phyloP scores from a whole-genome alignment of 2,113 vertebrate genomes.

The Amazona guildingii region DNA sequence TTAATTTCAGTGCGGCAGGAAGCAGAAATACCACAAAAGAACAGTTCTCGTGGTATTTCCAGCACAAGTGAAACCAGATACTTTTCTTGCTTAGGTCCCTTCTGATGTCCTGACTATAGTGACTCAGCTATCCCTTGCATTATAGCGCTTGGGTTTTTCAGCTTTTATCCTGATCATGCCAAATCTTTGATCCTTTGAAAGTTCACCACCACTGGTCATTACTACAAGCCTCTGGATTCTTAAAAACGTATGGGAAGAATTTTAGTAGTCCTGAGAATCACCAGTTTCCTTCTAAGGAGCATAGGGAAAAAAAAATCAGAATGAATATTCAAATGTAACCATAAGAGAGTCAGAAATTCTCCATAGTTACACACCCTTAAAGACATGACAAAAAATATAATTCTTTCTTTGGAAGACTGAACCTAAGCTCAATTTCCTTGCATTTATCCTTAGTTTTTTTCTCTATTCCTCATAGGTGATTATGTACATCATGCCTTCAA shows the following conservation, averaged over 20 bases:
- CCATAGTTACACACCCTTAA: background rate
- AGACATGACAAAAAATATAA: background rate
- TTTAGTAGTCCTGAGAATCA: background rate
- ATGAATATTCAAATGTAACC: background rate
- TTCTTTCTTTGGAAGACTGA: background rate
- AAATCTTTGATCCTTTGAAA: conserved; percentile 33
- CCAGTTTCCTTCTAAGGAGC: background rate
- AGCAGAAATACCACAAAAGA: conserved; percentile 26
- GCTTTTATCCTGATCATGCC: background rate
- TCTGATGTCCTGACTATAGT: background rate
- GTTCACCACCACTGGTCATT: background rate
- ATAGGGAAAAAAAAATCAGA: background rate
- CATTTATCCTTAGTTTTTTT: background rate
- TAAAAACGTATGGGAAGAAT: background rate
- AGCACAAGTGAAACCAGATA: background rate
- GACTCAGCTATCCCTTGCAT: background rate
- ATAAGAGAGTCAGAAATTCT: background rate
- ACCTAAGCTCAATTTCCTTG: background rate
- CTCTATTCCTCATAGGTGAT: background rate
- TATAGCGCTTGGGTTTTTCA: background rate
- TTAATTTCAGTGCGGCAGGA: conserved; percentile 51
- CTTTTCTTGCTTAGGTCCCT: background rate
- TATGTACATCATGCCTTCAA: background rate
- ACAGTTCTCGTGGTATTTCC: conserved; percentile 42
- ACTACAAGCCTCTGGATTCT: background rate